A percentile compares a stretch with the other conserved stretches of the same genome.
phyloP scores from a whole-genome alignment of 2,113 vertebrate genomes.

The Antidorcas marsupialis region DNA sequence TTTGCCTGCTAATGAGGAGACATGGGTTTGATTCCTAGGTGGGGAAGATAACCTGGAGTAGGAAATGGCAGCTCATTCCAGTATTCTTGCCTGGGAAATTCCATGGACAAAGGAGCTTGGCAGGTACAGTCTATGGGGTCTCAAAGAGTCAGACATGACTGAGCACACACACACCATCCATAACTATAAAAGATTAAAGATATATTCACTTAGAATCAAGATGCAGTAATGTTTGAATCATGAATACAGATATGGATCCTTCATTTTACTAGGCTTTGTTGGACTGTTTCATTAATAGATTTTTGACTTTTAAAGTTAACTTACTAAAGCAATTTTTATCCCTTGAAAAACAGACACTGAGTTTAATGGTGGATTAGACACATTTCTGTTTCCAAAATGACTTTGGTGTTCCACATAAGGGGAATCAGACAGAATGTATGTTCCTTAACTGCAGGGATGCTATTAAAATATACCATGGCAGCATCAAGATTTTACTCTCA shows the following conservation, averaged over 20 bases:
- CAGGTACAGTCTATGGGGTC: not conserved
- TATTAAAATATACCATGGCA: not conserved
- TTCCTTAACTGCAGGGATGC: not conserved
- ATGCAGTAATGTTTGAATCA: not conserved
- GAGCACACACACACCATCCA: not conserved
- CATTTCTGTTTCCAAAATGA: slow-evolving; percentile 26
- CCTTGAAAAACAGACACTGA: not conserved
- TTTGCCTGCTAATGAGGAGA: not conserved
- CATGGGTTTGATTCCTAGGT: not conserved
- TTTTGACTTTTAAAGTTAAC: not conserved
- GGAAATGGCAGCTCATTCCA: not conserved
- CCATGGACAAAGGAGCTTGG: not conserved
- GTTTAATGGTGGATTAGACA: slow-evolving; percentile 36
- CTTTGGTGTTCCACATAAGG: slow-evolving; percentile 21
- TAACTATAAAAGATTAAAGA: not conserved
- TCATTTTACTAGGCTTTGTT: slow-evolving; percentile 18
- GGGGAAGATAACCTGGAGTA: not conserved
- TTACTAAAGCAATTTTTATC: not conserved
- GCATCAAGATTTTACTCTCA: not conserved
- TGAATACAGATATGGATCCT: not conserved
- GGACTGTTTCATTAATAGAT: not conserved
- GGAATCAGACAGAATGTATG: slow-evolving; percentile 27
- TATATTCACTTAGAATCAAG: not conserved
- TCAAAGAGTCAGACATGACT: not conserved
- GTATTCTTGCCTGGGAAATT: not conserved